Evolutionary conservation across 2,888 invertebrate genomes (phyloP), one percentile per base, ranked within the genome.

Genomic region (Omphaloscelis lunosa): DNA sequence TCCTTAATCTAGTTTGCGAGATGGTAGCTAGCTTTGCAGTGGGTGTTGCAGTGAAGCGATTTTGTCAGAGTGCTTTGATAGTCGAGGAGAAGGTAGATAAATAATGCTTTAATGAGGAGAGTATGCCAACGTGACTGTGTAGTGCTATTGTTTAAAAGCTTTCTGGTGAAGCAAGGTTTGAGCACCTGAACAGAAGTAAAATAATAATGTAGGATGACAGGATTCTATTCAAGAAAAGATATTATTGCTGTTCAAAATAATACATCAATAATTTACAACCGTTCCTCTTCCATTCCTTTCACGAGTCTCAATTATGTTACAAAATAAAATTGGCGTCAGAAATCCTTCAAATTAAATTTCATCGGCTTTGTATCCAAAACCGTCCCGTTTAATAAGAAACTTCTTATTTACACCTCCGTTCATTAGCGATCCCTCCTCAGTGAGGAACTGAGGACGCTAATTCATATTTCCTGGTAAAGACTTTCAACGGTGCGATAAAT

Each of bases 401-500:
- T 88, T 89, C 88, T 89, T 88, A 89, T 88, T 88, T 89, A 88
- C 88, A 89, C 88, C 88, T 88, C 83, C 78, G 77, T 84, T 94
- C 92, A 93, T 95, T 95, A 95, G 87, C 92, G 89, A 90, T 91
- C 91, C 92, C 88, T 92, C 90, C 91, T 89, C 88, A 88, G 79
- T 87, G 90, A 93, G 91, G 91, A 92, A 89, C 77, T 87, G 90
- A 93, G 91, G 91, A 92, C 92, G 91, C 94, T 95, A 95, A 95
- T 96, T 95, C 94, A 95, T 95, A 95, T 95, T 95, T 95, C 93
- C 92, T 91, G 72, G 82, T 85, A 92, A 93, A 94, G 94, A 93
- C 92, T 91, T 93, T 92, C 94, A 93, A 90, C 93, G 92, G 91
- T 80, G 93, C 94, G 93, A 93, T 91, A 94, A 96, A 95, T 95